Evolutionary conservation across 2,888 invertebrate genomes (phyloP).

Genomic region (Euplagia quadripunctaria): DNA sequence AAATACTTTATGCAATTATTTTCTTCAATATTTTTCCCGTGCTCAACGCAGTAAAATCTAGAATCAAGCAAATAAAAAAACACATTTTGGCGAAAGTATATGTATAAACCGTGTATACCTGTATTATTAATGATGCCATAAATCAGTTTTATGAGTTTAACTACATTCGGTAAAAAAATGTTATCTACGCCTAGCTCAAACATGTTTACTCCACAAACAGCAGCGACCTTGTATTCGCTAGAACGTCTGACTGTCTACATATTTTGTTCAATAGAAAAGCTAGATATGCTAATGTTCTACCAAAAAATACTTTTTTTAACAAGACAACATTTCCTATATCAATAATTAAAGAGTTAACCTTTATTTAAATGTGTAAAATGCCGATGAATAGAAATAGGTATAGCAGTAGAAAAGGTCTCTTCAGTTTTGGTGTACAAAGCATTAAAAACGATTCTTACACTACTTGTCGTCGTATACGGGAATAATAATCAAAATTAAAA

Average conservation of each 20-base stretch:
- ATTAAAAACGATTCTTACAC: neutral
- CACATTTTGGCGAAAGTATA: too few relatives aligned
- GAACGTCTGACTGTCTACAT: slow-evolving; percentile 31
- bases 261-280: slow-evolving; percentile 14
- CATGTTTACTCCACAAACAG: slow-evolving; percentile 43
- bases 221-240: slow-evolving; percentile 43
- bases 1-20: too few relatives aligned
- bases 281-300: slow-evolving; percentile 7
- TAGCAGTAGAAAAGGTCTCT: neutral
- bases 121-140: slow-evolving; percentile 28
- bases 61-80: too few relatives aligned
- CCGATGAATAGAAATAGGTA: neutral
- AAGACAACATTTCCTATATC: neutral
- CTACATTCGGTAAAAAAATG: slow-evolving; percentile 32
- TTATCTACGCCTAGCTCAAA: slow-evolving; percentile 38
- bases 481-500: neutral
- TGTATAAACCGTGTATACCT: too few relatives aligned
- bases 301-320: neutral
- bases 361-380: too few relatives aligned
- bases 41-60: too few relatives aligned
- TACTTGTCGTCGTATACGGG: neutral
- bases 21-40: too few relatives aligned
- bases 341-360: too few relatives aligned
- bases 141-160: slow-evolving; percentile 38
- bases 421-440: neutral